Percentiles rank a stretch among this genome's conserved stretches.
Conservation (phyloP, 1,140 invertebrate species). For the Trichonephila clavipes region DNA sequence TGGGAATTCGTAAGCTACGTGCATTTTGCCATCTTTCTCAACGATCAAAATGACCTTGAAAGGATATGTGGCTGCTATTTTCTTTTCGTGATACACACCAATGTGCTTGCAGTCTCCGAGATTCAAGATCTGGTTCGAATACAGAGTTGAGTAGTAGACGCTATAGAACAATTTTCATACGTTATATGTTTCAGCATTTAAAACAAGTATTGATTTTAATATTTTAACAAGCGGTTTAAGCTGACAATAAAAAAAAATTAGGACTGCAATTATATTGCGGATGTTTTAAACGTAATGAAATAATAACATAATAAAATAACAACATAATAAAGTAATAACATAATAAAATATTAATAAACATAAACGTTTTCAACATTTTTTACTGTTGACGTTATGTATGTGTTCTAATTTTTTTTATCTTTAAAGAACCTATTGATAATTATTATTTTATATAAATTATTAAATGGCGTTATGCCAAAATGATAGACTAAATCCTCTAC, state of each 20-base stretch:
- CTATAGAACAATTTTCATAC: background rate
- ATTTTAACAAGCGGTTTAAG: too few relatives aligned
- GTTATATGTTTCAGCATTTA: background rate
- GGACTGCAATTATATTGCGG: background rate
- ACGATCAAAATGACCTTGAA: background rate
- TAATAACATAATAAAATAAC: too few relatives aligned
- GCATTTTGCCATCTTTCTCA: background rate
- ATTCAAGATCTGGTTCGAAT: conserved; percentile 13
- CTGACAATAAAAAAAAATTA: background rate
- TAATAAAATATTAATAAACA: too few relatives aligned
- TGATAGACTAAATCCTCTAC: too few relatives aligned
- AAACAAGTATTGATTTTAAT: too few relatives aligned
- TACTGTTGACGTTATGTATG: too few relatives aligned
- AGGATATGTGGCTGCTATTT: conserved; percentile 6
- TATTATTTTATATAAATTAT: too few relatives aligned
- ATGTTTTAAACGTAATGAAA: background rate
- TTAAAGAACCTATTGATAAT: too few relatives aligned
- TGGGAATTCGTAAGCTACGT: background rate
- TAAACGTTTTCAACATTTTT: too few relatives aligned
- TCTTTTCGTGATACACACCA: conserved; percentile 68
- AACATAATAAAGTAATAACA: background rate
- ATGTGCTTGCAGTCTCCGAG: conserved; percentile 43
- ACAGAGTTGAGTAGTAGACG: conserved; percentile 17
- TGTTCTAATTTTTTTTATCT: too few relatives aligned
- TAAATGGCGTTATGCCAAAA: too few relatives aligned